These are phyloP conservation scores for Enteromius fasciolatus DNA, from an alignment of 2,797 vertebrate genomes.

Conservation along the genomic window DNA sequence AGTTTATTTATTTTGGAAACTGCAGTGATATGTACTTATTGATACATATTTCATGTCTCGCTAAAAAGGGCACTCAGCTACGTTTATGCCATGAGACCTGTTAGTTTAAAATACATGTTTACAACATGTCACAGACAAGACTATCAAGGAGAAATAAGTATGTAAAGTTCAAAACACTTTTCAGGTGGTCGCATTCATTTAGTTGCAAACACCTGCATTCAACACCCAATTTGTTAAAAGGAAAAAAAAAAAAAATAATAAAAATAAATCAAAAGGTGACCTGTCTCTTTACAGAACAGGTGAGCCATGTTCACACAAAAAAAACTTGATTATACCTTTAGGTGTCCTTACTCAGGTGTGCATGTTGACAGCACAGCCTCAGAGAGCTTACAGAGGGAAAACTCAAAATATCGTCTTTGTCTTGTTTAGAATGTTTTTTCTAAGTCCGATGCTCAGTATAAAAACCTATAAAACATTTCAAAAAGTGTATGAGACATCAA, in stretches of 20 bases:
- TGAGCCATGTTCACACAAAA: constrained; percentile 20
- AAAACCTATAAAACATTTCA: too few relatives aligned
- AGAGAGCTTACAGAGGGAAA: constrained; percentile 1
- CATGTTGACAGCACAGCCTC: constrained; percentile 16
- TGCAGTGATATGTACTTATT: too few relatives aligned
- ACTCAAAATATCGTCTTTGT: background rate
- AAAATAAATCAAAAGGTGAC: background rate
- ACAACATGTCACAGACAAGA: background rate
- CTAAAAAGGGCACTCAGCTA: too few relatives aligned
- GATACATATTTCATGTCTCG: too few relatives aligned
- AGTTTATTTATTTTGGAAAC: too few relatives aligned
- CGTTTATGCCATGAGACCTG: too few relatives aligned
- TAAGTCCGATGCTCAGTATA: background rate
- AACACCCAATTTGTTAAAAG: background rate
- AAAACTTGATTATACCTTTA: constrained; percentile 45
- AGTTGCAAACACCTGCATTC: constrained; percentile 31
- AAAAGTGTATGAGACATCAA: background rate
- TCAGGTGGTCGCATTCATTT: background rate
- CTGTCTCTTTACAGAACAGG: background rate
- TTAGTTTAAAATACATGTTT: background rate
- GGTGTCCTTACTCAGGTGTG: constrained; percentile 48
- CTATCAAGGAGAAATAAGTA: background rate
- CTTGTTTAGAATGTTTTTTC: background rate
- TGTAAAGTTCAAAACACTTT: background rate
- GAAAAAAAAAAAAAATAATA: background rate